A percentile compares a stretch with the other conserved stretches of the same genome.
Conservation (phyloP, 1,140 invertebrate genomes). For the Thalassaphorura encarpata region DNA sequence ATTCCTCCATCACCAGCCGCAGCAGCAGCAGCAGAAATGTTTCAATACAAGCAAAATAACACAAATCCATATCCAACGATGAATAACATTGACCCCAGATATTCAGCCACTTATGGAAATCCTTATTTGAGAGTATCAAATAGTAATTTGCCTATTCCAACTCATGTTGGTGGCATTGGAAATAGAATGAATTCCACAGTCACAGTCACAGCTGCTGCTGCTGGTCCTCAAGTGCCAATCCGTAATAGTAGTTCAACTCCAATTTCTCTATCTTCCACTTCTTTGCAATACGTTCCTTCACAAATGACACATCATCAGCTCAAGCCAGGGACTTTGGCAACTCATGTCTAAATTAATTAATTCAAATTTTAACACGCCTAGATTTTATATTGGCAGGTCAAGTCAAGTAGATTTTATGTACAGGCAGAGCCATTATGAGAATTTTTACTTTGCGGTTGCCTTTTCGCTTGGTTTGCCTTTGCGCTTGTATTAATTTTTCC, state of each 20-base stretch:
- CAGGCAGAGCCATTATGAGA: no score
- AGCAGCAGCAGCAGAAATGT: constrained; percentile 30
- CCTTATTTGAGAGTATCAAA: constrained; percentile 61
- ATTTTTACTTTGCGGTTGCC: no score
- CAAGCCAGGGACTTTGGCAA: constrained; percentile 47
- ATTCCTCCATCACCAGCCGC: constrained; percentile 53
- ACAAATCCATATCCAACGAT: constrained; percentile 36
- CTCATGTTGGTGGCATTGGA: constrained; percentile 28
- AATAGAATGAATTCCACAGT: constrained; percentile 5
- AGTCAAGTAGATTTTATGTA: no score
- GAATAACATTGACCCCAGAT: constrained; percentile 66
- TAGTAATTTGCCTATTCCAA: constrained; percentile 41
- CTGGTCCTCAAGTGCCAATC: constrained; percentile 13
- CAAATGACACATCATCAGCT: constrained; percentile 43
- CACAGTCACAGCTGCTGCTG: constrained; percentile 10
- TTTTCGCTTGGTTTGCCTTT: no score
- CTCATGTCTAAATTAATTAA: constrained; percentile 46
- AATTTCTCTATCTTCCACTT: constrained; percentile 29
- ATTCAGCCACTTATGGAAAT: constrained; percentile 78
- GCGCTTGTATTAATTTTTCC: no score
- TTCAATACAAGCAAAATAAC: constrained; percentile 2
- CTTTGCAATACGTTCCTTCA: constrained; percentile 41
- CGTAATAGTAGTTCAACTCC: constrained; percentile 17
- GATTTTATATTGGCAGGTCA: not conserved
- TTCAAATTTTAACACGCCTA: not conserved